Base-by-base conservation (phyloP, 2,113 vertebrate species). In the Nesoenas mayeri region DNA sequence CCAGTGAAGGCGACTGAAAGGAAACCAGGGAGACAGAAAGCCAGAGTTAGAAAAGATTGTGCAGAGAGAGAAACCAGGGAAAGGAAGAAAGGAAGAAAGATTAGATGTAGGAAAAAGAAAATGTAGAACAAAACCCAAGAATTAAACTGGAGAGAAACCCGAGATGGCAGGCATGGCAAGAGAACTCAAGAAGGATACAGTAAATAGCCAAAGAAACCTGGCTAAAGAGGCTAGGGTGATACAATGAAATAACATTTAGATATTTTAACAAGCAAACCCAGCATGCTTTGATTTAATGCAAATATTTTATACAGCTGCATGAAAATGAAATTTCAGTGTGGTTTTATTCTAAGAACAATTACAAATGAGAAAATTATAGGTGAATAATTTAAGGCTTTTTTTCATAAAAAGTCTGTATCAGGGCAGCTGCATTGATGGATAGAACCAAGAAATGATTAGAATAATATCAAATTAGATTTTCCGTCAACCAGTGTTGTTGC, bases 1-100 rank as follows among this genome's bases (percentile, higher is more conserved):
- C 93, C 96, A 91, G 72, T 58, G 79, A 93, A 94, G 95, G 91
- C 67, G 58, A 85, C 79, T 96, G 93, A 93, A 92, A 94, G 90
- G 95, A 95, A 97, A 96, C 79, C 71, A 74, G 73, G 89, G 95
- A 96, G 74, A 83, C 84, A 67, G 62, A 93, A 87, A 66, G n/a
- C 42, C 51, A 66, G 85, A 80, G 65, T 80, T 78, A 85, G 61
- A 85, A 87, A 95, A 65, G 71, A 61, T 62, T 66, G 48, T 32
- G 80, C 83, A 66, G 71, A 48, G 64, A 86, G 66, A 83, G n/a
- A 67, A 78, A 36, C 10, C 0, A 26, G 82, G 9, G 25, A 9
- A 32, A 18, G 58, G 18, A 57, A n/a, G 25, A 9, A 32, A 18
- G 58, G 18, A 57, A n/a, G 56, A 47, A 38, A 50, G 4, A 75